These are phyloP conservation scores for Platycnemis pennipes DNA, from an alignment of 2,888 invertebrate genomes.

Conservation along the genomic window DNA sequence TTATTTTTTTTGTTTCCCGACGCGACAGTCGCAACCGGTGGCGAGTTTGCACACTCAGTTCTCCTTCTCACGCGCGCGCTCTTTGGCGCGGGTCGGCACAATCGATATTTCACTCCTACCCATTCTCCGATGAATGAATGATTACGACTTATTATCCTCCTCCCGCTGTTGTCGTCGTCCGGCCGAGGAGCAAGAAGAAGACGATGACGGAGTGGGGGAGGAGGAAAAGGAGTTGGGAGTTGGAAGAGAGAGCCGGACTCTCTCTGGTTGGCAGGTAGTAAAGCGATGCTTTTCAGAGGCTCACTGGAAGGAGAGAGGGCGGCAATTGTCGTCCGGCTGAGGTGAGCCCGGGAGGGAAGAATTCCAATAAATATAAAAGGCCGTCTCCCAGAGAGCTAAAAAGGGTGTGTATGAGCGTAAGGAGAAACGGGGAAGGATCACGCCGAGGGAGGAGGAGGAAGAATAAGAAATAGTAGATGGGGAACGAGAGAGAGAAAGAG, in stretches of 20 bases:
- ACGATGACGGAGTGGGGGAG: too few species aligned
- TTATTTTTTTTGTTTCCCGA: too few species aligned
- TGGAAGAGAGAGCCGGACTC: too few species aligned
- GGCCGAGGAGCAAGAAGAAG: too few species aligned
- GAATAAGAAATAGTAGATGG: too few species aligned
- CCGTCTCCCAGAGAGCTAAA: slow-evolving; percentile 3
- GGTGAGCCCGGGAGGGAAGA: slow-evolving; percentile 44
- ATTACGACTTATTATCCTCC: slow-evolving; percentile 30
- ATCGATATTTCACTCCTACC: not conserved
- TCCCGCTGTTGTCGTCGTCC: too few species aligned
- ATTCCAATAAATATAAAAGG: slow-evolving; percentile 55
- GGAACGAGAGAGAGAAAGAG: not conserved
- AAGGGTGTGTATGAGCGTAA: not conserved
- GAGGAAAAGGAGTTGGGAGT: too few species aligned
- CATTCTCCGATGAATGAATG: slow-evolving; percentile 17
- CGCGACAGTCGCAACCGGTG: not conserved
- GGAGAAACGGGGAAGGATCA: slow-evolving; percentile 15
- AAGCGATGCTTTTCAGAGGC: too few species aligned
- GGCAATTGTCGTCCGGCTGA: not conserved
- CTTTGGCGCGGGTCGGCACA: not conserved
- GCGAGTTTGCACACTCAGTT: not conserved
- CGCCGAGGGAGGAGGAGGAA: not conserved
- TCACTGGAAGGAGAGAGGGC: too few species aligned
- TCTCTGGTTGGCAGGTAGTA: too few species aligned
- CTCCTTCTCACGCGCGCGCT: not conserved